These are phyloP conservation scores for Heteropelma amictum DNA, from an alignment of 2,888 invertebrate genomes.

Conservation along the genomic window DNA sequence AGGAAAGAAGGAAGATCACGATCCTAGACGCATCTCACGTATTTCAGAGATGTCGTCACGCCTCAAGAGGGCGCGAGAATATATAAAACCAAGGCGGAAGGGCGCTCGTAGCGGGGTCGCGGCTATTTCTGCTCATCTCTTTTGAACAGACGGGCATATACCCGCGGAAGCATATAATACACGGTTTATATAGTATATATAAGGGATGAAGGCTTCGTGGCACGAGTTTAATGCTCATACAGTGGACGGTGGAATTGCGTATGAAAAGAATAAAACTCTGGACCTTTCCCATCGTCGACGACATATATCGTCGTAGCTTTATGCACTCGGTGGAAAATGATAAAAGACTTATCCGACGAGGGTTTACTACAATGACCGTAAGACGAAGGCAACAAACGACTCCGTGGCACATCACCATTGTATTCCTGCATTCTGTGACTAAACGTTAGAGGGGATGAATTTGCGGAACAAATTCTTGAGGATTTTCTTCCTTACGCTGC, in stretches of 20 bases:
- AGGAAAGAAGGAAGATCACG: background rate
- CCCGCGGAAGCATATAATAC: too few relatives aligned
- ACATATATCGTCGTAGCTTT: constrained; percentile 16
- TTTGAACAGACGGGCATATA: constrained; percentile 55
- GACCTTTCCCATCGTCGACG: background rate
- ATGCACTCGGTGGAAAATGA: constrained; percentile 14
- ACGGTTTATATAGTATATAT: constrained; percentile 27
- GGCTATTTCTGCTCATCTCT: constrained; percentile 27
- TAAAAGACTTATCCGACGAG: constrained; percentile 42
- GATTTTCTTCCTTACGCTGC: too few relatives aligned
- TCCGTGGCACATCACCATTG: too few relatives aligned
- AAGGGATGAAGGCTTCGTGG: too few relatives aligned
- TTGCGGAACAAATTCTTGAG: too few relatives aligned
- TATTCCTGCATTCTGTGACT: too few relatives aligned
- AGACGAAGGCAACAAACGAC: constrained; percentile 11
- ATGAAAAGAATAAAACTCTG: constrained; percentile 18
- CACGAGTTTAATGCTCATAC: too few relatives aligned
- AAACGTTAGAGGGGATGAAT: background rate
- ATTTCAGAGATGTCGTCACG: constrained; percentile 77
- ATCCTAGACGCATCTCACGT: constrained; percentile 72
- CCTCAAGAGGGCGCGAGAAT: constrained; percentile 73
- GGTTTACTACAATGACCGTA: too few relatives aligned
- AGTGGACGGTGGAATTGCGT: constrained; percentile 24
- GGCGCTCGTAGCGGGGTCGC: constrained; percentile 31
- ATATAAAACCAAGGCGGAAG: constrained; percentile 69